Conservation (phyloP, 2,113 vertebrate species). For the Brachionichthys hirsutus region DNA sequence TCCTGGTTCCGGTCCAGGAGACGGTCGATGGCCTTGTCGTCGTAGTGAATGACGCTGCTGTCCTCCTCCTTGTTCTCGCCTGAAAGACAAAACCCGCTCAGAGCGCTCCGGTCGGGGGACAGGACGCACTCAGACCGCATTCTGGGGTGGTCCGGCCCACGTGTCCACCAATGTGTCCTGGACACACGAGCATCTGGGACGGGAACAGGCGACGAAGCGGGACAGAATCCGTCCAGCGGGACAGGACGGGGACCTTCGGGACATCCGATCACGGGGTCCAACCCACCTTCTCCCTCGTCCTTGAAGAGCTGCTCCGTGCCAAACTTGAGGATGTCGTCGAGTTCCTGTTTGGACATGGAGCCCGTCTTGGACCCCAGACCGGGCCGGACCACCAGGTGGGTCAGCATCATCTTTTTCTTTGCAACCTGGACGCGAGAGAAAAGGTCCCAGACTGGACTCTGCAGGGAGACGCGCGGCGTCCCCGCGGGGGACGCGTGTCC, state of each 20-base stretch:
- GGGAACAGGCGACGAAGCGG: too few species aligned
- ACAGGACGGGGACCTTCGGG: too few species aligned
- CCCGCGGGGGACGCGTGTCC: not conserved
- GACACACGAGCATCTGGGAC: too few species aligned
- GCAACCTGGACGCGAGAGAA: slow-evolving; percentile 77
- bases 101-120: too few species aligned
- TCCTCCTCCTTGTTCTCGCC: slow-evolving; percentile 95
- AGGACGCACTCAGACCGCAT: too few species aligned
- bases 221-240: too few species aligned
- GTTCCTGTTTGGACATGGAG: slow-evolving; percentile 98
- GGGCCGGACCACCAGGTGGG: slow-evolving; percentile 93
- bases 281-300: slow-evolving; percentile 80
- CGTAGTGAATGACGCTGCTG: slow-evolving; percentile 95
- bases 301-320: slow-evolving; percentile 96
- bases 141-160: too few species aligned
- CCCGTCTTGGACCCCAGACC: slow-evolving; percentile 95
- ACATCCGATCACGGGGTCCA: too few species aligned
- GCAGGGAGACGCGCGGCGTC: too few species aligned
- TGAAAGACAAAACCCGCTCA: too few species aligned
- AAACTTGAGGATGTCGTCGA: slow-evolving; percentile 97
- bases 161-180: too few species aligned
- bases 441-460: too few species aligned
- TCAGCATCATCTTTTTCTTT: slow-evolving; percentile 99
- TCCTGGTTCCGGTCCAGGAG: slow-evolving; percentile 93
- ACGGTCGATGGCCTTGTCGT: slow-evolving; percentile 92